These are phyloP conservation scores for Lordiphosa andalusiaca DNA, from an alignment of 2,888 invertebrate genomes.

Conservation along the genomic window DNA sequence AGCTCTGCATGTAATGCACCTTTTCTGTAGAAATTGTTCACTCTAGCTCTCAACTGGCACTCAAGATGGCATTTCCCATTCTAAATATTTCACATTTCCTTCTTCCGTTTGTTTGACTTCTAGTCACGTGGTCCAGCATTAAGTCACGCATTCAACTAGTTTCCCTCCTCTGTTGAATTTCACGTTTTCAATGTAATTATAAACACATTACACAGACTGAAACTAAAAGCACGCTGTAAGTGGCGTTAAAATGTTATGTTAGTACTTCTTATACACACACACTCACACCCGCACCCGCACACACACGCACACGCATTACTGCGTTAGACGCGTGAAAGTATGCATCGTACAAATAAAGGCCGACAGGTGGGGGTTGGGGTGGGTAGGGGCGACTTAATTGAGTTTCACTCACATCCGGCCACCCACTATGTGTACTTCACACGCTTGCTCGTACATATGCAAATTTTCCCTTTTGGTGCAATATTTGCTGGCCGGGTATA, in stretches of 20 bases:
- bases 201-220: conserved; percentile 5
- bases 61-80: no score
- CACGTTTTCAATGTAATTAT: conserved; percentile 17
- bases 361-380: no score
- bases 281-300: conserved; percentile 14
- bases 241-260: conserved; percentile 8
- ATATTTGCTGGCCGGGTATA: conserved; percentile 22
- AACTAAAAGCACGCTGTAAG: conserved; percentile 28
- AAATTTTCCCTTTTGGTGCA: conserved; percentile 2
- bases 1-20: no score
- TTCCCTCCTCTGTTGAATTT: background rate
- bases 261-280: conserved; percentile 21
- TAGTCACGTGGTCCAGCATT: background rate
- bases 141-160: conserved; percentile 6
- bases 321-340: conserved; percentile 40
- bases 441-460: conserved; percentile 3
- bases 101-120: background rate
- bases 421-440: conserved; percentile 1
- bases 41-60: no score
- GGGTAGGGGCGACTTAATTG: conserved; percentile 30
- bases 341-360: conserved; percentile 18
- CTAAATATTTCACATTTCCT: background rate
- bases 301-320: conserved; percentile 16
- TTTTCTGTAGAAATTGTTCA: no score
- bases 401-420: conserved; percentile 22